Percentiles rank a stretch among this genome's conserved stretches.
phyloP scores from a whole-genome alignment of 2,888 invertebrate species.

The Mythimna vitellina region DNA sequence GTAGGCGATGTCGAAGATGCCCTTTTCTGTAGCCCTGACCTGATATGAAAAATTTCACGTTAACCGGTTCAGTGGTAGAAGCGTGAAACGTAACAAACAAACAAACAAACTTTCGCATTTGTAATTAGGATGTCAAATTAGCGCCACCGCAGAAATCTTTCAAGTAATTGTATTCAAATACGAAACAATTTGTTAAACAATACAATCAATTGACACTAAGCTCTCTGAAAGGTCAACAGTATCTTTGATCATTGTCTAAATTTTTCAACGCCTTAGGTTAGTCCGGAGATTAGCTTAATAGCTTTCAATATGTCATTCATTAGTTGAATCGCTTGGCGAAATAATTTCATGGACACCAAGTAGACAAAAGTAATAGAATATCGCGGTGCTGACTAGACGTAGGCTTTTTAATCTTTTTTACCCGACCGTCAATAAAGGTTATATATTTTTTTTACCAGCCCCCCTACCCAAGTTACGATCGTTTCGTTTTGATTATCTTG shows the following conservation, averaged over 20 bases:
- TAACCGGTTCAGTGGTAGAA: too few relatives aligned
- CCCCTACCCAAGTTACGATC: too few relatives aligned
- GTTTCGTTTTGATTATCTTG: too few relatives aligned
- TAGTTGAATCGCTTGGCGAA: background rate
- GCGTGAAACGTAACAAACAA: too few relatives aligned
- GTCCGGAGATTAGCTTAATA: slow-evolving; percentile 34
- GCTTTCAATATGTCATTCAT: slow-evolving; percentile 38
- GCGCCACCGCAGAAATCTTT: background rate
- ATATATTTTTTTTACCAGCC: background rate
- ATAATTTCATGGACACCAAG: slow-evolving; percentile 22
- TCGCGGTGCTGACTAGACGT: background rate
- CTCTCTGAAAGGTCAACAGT: slow-evolving; percentile 32
- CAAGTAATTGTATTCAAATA: slow-evolving; percentile 31
- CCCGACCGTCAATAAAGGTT: too few relatives aligned
- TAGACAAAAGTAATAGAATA: background rate
- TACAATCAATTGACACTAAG: slow-evolving; percentile 37
- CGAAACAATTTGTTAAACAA: slow-evolving; percentile 37
- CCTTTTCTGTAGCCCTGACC: background rate
- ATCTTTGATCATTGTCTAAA: slow-evolving; percentile 41
- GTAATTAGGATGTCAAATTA: slow-evolving; percentile 8
- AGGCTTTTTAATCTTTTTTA: too few relatives aligned
- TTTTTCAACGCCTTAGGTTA: slow-evolving; percentile 33
- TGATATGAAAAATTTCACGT: background rate
- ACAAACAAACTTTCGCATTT: background rate
- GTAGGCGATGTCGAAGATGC: too few relatives aligned